Evolutionary conservation across 2,797 vertebrate genomes (phyloP), one percentile per base, ranked within the genome.

Genomic region (Cryptoprocta ferox): DNA sequence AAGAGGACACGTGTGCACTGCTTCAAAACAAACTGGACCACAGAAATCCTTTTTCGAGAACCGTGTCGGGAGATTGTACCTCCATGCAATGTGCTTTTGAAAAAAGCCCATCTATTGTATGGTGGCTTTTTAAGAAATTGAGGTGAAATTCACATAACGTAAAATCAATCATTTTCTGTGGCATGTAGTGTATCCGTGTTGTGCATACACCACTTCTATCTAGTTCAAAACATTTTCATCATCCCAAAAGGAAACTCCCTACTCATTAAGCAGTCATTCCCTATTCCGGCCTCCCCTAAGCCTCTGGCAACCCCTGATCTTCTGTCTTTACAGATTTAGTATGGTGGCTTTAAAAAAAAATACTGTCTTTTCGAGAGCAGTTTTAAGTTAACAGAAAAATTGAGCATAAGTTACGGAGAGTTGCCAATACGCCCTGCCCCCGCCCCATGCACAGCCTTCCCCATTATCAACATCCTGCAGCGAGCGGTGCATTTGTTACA

Each of bases 1-100:
- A 56, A 83, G 82, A 92, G n/a, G 6, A 39, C 42, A 48, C 35
- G 13, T 35, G 35, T 21, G 10, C 7, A 24, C 6, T 70, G 6
- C 66, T 95, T 97, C 75, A 76, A 91, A 95, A 70, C 32, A 93
- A 89, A 89, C 66, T 66, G 45, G 42, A 87, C 90, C 28, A 70
- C 30, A 37, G 50, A 88, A 91, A n/a, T 59, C 45, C 50, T 93
- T 88, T 92, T 37, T 21, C 59, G 37, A 90, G 66, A 42, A 81
- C 18, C 15, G 71, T 53, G 61, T 16, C 61, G 30, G 42, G 28
- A 92, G 18, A 63, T 45, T 87, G 24, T 63, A 66, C 75, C 85
- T 95, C 32, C 16, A 63, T 89, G 16, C 4, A 61, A 68, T 84
- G 28, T 70, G 50, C 48, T 56, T 92, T 95, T 92, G 87, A 79